A percentile compares a stretch with the other conserved stretches of the same genome.
phyloP scores from a whole-genome alignment of 2,113 vertebrate genomes.

The Scatophagus argus region DNA sequence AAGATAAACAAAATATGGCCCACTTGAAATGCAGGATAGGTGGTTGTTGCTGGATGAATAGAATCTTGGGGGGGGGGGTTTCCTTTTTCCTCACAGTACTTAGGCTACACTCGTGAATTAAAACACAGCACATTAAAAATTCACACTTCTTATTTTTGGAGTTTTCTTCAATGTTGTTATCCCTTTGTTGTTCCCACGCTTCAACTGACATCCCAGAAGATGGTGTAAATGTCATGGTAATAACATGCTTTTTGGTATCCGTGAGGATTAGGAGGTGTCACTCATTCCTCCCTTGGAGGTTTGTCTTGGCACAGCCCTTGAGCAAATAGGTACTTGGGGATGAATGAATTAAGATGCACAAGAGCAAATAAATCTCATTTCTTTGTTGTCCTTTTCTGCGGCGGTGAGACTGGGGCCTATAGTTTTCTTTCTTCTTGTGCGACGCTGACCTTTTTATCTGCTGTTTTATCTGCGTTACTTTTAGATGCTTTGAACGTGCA shows the following conservation, averaged over 20 bases:
- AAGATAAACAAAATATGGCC: slow-evolving; percentile 70
- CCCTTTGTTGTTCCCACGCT: slow-evolving; percentile 56
- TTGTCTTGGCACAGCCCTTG: slow-evolving; percentile 53
- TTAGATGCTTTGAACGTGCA: slow-evolving; percentile 40
- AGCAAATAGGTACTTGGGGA: slow-evolving; percentile 53
- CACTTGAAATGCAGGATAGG: slow-evolving; percentile 63
- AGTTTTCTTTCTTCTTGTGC: background rate
- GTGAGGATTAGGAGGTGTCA: slow-evolving; percentile 68
- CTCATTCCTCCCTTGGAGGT: slow-evolving; percentile 66
- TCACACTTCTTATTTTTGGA: slow-evolving; percentile 51
- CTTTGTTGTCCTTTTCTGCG: background rate
- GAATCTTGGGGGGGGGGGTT: background rate
- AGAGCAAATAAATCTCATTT: slow-evolving; percentile 33
- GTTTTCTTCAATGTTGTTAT: slow-evolving; percentile 29
- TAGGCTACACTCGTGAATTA: slow-evolving; percentile 49
- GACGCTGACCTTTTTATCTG: slow-evolving; percentile 38
- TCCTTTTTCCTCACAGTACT: slow-evolving; percentile 8
- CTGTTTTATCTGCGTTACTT: slow-evolving; percentile 18
- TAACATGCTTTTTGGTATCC: slow-evolving; percentile 68
- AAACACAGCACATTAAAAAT: slow-evolving; percentile 62
- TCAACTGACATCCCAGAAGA: slow-evolving; percentile 59
- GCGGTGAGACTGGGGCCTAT: background rate
- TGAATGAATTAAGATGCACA: slow-evolving; percentile 66
- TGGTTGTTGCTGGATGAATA: slow-evolving; percentile 44
- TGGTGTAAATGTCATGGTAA: slow-evolving; percentile 75